Evolutionary conservation across 2,888 invertebrate species (phyloP), one percentile per base, ranked within the genome.

Genomic region (Tineola bisselliella): DNA sequence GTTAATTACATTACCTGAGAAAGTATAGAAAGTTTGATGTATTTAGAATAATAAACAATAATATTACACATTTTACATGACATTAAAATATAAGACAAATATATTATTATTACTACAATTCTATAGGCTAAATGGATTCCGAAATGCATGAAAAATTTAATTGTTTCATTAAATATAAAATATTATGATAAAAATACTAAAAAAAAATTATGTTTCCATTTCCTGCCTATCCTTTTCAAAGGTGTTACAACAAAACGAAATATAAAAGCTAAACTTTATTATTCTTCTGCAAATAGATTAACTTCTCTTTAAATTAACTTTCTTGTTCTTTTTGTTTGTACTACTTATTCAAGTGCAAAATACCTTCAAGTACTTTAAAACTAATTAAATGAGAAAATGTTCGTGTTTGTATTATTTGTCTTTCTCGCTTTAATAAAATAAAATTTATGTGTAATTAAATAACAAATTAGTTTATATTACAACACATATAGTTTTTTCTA

Each of bases 1-100:
- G 65, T 64, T 72, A 71, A 75, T 73, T 74, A 65, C 73, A 75
- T 74, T 70, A 72, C 65, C 65, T 65, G 62, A 56, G 48, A 48
- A 13, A 48, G n/a, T 18, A 56, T 25, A 11, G 61, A 62, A 70
- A 70, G 68, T 71, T 25, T 25, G 4, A 25, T 25, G 25, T 25
- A 25, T 25, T 25, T 25, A 25, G 25, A 25, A 25, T 25, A 25
- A 25, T 25, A 25, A 25, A 25, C 25, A 4, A 25, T 4, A 25
- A 25, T 25, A 25, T 25, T 25, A 25, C 25, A 2, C 6, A n/a
- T n/a, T n/a, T n/a, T n/a, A n/a, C n/a, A n/a, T n/a, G n/a, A n/a
- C n/a, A n/a, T n/a, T n/a, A n/a, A n/a, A n/a, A n/a, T n/a, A n/a
- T n/a, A n/a, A n/a, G n/a, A n/a, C n/a, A n/a, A n/a, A n/a, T n/a